Percentiles rank a stretch among this genome's conserved stretches.
Evolutionary conservation across 2,888 invertebrate species (phyloP).

Genomic region (Oxyscelio sp.): DNA sequence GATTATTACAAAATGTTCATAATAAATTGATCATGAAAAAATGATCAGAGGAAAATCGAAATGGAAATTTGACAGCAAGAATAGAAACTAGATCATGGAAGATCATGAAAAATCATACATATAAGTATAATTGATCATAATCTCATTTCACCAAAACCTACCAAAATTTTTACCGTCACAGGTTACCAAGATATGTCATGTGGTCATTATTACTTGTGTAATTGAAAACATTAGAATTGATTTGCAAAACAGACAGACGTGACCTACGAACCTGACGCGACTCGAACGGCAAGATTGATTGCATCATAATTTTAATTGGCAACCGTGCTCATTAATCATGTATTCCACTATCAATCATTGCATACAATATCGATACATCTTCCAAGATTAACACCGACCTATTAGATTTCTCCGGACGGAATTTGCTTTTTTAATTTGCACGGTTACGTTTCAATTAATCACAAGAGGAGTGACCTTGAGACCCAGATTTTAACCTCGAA

Average conservation of each 20-base stretch:
- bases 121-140: no score
- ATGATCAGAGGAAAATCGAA: no score
- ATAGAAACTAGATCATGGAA: no score
- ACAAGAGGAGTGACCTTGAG: constrained; percentile 1
- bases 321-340: constrained; percentile 71
- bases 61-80: no score
- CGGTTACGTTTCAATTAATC: constrained; percentile 35
- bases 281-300: constrained; percentile 71
- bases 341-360: constrained; percentile 68
- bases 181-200: no score
- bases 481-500: not conserved
- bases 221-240: constrained; percentile 62
- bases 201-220: constrained; percentile 16
- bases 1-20: no score
- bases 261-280: constrained; percentile 58
- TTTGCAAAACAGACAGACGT: constrained; percentile 51
- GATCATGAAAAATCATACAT: no score
- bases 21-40: no score
- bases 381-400: constrained; percentile 37
- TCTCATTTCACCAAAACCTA: no score
- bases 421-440: constrained; percentile 26
- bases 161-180: no score
- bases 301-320: constrained; percentile 74
- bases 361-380: constrained; percentile 40
- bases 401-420: constrained; percentile 6